Conservation (phyloP, 2,888 invertebrate genomes). For the Spodoptera littoralis region DNA sequence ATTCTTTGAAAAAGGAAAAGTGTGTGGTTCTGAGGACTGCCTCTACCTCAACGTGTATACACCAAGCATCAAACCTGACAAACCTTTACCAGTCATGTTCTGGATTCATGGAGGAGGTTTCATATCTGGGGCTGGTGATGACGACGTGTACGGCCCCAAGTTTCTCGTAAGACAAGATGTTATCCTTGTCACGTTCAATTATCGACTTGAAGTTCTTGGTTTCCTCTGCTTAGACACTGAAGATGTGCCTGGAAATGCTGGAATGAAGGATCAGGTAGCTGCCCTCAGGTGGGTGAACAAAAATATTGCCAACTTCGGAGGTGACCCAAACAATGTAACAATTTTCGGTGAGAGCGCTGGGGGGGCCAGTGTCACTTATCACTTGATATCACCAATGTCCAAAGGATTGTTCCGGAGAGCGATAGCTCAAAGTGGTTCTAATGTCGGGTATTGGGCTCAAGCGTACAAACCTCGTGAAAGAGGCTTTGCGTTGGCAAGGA, state of each 20-base stretch:
- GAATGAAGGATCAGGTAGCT: conserved; percentile 71
- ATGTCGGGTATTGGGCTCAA: conserved; percentile 88
- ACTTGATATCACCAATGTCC: conserved; percentile 70
- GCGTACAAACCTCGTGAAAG: conserved; percentile 81
- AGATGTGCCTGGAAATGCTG: conserved; percentile 73
- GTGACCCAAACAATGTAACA: conserved; percentile 59
- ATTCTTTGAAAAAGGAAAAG: conserved; percentile 14
- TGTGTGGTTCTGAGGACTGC: conserved; percentile 68
- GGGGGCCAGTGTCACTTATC: conserved; percentile 57
- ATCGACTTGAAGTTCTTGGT: conserved; percentile 69
- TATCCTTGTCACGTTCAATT: conserved; percentile 71
- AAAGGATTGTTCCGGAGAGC: conserved; percentile 73
- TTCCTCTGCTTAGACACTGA: conserved; percentile 67
- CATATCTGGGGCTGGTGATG: conserved; percentile 67
- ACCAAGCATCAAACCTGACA: conserved; percentile 55
- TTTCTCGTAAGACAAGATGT: conserved; percentile 66
- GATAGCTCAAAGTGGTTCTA: conserved; percentile 91
- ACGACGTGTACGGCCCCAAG: conserved; percentile 66
- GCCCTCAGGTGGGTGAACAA: conserved; percentile 67
- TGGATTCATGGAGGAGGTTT: conserved; percentile 71
- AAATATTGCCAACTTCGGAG: conserved; percentile 51
- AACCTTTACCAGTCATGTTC: conserved; percentile 68
- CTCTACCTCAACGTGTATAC: conserved; percentile 74
- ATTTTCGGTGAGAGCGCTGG: conserved; percentile 68
- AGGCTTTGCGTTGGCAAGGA: conserved; percentile 61